Conservation (phyloP, 2,888 invertebrate genomes). For the Leucophenga maculata region DNA sequence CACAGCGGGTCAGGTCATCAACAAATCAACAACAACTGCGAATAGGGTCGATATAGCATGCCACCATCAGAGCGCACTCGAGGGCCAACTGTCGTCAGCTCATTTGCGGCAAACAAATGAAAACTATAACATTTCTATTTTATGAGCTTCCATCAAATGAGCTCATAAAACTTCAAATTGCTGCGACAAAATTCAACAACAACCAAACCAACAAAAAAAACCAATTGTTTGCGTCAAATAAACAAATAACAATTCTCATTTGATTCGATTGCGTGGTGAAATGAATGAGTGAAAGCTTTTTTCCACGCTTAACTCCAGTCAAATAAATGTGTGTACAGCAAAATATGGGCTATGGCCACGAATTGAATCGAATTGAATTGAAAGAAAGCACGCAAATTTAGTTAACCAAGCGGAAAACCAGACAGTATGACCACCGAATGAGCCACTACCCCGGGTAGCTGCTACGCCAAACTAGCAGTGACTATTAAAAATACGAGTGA, state of each 20-base stretch:
- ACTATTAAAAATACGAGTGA: neutral
- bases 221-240: conserved; percentile 58
- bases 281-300: conserved; percentile 39
- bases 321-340: conserved; percentile 5
- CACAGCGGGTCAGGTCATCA: conserved; percentile 10
- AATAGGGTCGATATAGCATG: neutral
- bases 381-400: conserved; percentile 64
- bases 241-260: conserved; percentile 52
- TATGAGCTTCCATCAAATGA: conserved; percentile 49
- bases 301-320: conserved; percentile 29
- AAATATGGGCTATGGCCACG: conserved; percentile 24
- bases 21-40: too few species aligned
- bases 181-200: conserved; percentile 8
- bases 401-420: conserved; percentile 68
- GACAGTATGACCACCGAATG: conserved; percentile 33
- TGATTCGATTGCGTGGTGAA: conserved; percentile 35
- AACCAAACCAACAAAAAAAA: conserved; percentile 25
- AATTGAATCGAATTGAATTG: conserved; percentile 46
- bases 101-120: conserved; percentile 53
- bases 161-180: conserved; percentile 40
- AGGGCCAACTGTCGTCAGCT: conserved; percentile 51
- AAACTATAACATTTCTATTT: conserved; percentile 61
- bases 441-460: neutral
- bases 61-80: neutral
- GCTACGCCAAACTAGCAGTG: neutral